These are phyloP conservation scores for Tetragnatha versicolor DNA, from an alignment of 1,140 invertebrate species.

Conservation along the genomic window DNA sequence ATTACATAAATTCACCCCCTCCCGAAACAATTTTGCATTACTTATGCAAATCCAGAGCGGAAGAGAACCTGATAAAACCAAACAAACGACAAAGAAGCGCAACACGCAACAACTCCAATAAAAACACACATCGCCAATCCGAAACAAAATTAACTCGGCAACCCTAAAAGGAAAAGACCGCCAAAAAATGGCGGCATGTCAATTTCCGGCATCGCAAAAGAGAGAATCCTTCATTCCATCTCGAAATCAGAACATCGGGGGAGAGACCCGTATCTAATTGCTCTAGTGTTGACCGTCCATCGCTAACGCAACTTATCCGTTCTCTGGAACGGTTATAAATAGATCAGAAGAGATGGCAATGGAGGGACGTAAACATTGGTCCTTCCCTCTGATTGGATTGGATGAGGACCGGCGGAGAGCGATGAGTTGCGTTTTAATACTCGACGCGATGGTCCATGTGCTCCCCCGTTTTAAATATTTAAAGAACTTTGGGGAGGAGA, in stretches of 20 bases:
- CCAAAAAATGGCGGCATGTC: background rate
- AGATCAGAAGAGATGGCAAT: background rate
- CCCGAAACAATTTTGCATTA: no score
- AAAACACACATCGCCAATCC: no score
- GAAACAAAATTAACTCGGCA: background rate
- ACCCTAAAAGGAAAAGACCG: background rate
- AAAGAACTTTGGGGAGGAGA: background rate
- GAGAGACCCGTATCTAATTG: no score
- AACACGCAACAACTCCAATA: no score
- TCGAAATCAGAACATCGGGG: background rate
- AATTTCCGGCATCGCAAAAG: background rate
- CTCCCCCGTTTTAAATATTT: slow-evolving; percentile 12
- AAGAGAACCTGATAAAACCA: no score
- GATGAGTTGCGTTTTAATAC: no score
- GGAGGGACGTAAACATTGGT: slow-evolving; percentile 7
- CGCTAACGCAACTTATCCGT: background rate
- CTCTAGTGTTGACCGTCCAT: slow-evolving; percentile 10
- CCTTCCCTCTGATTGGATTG: background rate
- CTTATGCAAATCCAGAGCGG: no score
- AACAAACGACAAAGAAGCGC: no score
- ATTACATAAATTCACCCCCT: no score
- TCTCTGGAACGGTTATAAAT: slow-evolving; percentile 33
- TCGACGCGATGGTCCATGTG: background rate
- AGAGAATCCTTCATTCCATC: background rate
- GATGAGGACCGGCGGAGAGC: background rate